Base-by-base conservation (phyloP, 2,113 vertebrate species). In the Semnornis frantzii region DNA sequence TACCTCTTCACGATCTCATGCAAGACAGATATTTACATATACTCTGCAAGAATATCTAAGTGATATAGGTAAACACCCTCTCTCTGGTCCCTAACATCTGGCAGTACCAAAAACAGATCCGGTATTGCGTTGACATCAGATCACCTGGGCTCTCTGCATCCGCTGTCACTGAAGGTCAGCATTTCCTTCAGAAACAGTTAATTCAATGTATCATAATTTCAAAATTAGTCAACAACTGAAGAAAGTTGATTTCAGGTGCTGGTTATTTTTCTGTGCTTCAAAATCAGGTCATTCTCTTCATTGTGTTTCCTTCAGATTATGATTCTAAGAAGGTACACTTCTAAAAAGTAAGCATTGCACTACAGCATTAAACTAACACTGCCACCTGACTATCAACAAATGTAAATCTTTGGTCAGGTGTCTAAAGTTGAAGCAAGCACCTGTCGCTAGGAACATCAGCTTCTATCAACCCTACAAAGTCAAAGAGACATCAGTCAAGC, bases 91-190 rank as follows among this genome's bases (percentile, higher is more conserved):
- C 85, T 96, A 90, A 62, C 31, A 88, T 13, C 69, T 90, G 39
- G 69, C 25, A 81, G 33, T 71, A 93, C 74, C 74, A 91, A 73
- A 76, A 93, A 7, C 60, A 87, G 70, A 79, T 30, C 74, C 89
- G 95, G 37, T 71, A 85, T 91, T 90, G 72, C 84, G 87, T 31
- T 8, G 18, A 66, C 63, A 87, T 93, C 59, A 81, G 66, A 88
- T 96, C 95, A 96, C 92, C 95, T 95, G 91, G 92, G 77, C 55
- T 93, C 92, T 96, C 90, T 94, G 83, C 77, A 96, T 95, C 94
- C 91, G 92, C 87, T 95, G 79, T 82, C 93, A 93, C 89, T 95
- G 94, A 97, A 94, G 82, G 93, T 84, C 80, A 94, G 90, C 83
- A 91, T 92, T 95, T 96, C 93, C 93, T 96, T 95, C 87, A 95